Evolutionary conservation across 2,888 invertebrate species (phyloP), one percentile per base, ranked within the genome.

Genomic region (Caenorhabditis becei): DNA sequence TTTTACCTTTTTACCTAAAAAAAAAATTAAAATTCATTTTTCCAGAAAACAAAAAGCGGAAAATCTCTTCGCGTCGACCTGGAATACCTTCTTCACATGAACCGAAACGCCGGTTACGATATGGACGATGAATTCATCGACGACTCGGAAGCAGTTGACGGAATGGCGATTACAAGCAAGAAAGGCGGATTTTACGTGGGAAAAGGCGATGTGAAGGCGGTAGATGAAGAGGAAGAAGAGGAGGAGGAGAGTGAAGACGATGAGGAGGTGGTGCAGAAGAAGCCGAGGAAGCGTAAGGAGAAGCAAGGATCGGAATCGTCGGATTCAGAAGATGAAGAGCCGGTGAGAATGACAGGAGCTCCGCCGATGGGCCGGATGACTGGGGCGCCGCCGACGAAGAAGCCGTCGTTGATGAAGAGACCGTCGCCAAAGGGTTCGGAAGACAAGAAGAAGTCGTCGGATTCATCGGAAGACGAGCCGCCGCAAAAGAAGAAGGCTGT

Each of bases 241-340:
- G 97, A 35, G 97, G 74, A 74, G 1, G 72, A 72, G 35, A 24
- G 97, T 0, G 97, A 97, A 93, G 97, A 97, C 92, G 96, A 97
- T 87, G 97, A 97, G 93, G 94, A 95, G 82, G 97, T 97, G 14
- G 94, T 94, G 44, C 93, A 97, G 77, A 96, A 96, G 92, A 96
- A 96, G 91, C 95, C 32, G 32, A n/a, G 28, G 32, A 49, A 47
- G 35, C 35, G 18, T 11, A 28, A 28, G 14, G n/a, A 49, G 20
- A 20, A 47, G n/a, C n/a, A n/a, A n/a, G 11, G 18, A 2, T 4
- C 20, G 32, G 37, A 59, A 10, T 26, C 62, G 2, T 47, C 44
- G 24, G 61, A 62, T 47, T 62, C 61, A 47, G 47, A 47, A 1
- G 26, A 47, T 1, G 32, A 49, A 1, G 51, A 44, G 24, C 53